Evolutionary conservation across 2,888 invertebrate genomes (phyloP).

Genomic region (Cecidostiba fungosa): DNA sequence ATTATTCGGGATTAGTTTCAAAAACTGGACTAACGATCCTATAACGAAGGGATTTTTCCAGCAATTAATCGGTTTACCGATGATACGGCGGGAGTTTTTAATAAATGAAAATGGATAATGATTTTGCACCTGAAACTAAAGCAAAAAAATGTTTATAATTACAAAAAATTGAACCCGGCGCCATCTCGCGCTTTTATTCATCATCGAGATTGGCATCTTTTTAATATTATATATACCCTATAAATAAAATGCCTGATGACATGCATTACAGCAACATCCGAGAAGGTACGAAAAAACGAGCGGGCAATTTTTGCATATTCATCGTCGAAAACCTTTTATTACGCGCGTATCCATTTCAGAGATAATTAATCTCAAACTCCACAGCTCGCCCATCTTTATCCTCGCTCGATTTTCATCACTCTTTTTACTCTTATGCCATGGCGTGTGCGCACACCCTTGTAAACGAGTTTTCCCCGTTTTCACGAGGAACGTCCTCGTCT

Average conservation of each 20-base stretch:
- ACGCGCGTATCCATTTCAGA: constrained; percentile 15
- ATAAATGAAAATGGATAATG: background rate
- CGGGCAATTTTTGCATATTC: background rate
- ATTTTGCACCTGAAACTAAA: too few relatives aligned
- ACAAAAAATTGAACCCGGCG: background rate
- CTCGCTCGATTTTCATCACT: background rate
- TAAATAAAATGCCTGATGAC: background rate
- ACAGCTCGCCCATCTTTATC: background rate
- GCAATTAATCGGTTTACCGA: background rate
- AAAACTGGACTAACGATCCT: background rate
- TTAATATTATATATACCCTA: background rate
- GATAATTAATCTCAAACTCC: constrained; percentile 13
- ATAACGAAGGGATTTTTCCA: background rate
- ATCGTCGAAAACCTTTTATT: constrained; percentile 2
- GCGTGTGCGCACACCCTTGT: constrained; percentile 11
- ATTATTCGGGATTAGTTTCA: too few relatives aligned
- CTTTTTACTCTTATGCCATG: background rate
- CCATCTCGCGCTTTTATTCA: background rate
- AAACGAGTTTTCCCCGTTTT: constrained; percentile 37
- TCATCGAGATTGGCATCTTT: background rate
- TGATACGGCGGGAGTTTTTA: background rate
- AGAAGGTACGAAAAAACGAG: background rate
- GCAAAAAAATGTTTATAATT: background rate
- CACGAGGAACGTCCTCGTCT: constrained; percentile 20
- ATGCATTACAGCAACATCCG: background rate